phyloP scores from a whole-genome alignment of 1,140 invertebrate species.

The Gryon sp. region DNA sequence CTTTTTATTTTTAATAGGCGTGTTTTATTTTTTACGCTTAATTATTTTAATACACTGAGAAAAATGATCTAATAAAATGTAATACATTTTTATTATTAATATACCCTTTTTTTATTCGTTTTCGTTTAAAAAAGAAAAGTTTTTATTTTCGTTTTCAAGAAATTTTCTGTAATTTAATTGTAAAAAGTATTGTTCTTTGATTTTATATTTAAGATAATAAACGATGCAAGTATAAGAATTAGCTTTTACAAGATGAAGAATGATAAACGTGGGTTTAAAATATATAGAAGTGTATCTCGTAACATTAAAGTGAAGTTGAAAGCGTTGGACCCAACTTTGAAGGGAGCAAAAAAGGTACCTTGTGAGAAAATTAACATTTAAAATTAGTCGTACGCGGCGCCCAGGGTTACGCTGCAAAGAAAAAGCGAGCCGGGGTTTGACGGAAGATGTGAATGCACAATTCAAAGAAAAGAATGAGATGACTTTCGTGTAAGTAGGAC shows the following conservation, averaged over 20 bases:
- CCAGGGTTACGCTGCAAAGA: constrained; percentile 50
- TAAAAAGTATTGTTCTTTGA: no score
- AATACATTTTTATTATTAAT: no score
- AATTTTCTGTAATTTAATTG: no score
- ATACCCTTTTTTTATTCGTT: no score
- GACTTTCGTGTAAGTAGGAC: constrained; percentile 54
- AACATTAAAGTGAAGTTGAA: constrained; percentile 41
- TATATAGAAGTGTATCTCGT: constrained; percentile 41
- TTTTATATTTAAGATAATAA: no score
- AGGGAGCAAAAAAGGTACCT: constrained; percentile 48
- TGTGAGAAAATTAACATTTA: constrained; percentile 60
- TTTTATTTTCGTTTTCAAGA: no score
- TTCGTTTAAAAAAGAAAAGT: no score
- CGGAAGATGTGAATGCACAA: constrained; percentile 42
- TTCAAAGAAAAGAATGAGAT: constrained; percentile 52
- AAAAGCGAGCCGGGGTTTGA: constrained; percentile 36
- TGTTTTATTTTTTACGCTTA: no score
- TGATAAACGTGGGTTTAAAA: constrained; percentile 27
- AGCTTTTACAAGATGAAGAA: constrained; percentile 22
- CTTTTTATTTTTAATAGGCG: no score
- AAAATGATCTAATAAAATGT: no score
- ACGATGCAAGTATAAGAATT: constrained; percentile 33
- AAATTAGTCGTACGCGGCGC: constrained; percentile 46
- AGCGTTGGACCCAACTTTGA: constrained; percentile 50
- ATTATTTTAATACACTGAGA: no score